Conservation (phyloP, 2,888 invertebrate genomes). For the Pharmacophagus antenor region DNA sequence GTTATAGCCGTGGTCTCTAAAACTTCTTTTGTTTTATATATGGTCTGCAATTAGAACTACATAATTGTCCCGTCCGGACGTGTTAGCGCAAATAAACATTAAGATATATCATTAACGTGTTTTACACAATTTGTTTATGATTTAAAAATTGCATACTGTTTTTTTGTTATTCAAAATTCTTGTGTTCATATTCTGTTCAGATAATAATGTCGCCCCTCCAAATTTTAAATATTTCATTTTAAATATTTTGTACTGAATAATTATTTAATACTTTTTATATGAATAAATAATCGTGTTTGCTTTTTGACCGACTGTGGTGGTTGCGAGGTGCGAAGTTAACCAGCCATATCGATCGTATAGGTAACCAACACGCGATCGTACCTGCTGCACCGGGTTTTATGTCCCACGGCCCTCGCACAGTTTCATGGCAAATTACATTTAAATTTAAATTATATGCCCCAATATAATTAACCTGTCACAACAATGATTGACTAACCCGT, state of each 20-base stretch:
- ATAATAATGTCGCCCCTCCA: not conserved
- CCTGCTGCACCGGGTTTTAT: constrained; percentile 57
- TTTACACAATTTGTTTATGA: constrained; percentile 18
- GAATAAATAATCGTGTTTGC: constrained; percentile 34
- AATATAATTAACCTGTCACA: not conserved
- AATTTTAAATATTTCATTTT: not conserved
- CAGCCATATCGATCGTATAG: constrained; percentile 70
- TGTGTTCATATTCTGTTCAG: constrained; percentile 3
- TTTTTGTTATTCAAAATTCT: not conserved
- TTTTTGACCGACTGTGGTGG: constrained; percentile 44
- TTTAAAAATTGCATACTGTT: constrained; percentile 11
- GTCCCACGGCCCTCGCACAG: constrained; percentile 39
- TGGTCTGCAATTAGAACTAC: constrained; percentile 19
- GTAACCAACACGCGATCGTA: constrained; percentile 69
- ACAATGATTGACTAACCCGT: not conserved
- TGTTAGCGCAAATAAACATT: constrained; percentile 25
- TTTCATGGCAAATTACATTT: constrained; percentile 26
- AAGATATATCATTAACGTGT: not conserved
- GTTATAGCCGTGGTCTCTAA: not conserved
- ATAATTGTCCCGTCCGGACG: constrained; percentile 7
- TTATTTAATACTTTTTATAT: constrained; percentile 4
- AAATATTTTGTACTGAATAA: constrained; percentile 3
- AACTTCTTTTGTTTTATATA: constrained; percentile 10
- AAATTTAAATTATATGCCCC: not conserved
- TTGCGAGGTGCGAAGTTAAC: constrained; percentile 66